These are phyloP conservation scores for Idaea straminata DNA, from an alignment of 2,888 invertebrate species.

Conservation along the genomic window DNA sequence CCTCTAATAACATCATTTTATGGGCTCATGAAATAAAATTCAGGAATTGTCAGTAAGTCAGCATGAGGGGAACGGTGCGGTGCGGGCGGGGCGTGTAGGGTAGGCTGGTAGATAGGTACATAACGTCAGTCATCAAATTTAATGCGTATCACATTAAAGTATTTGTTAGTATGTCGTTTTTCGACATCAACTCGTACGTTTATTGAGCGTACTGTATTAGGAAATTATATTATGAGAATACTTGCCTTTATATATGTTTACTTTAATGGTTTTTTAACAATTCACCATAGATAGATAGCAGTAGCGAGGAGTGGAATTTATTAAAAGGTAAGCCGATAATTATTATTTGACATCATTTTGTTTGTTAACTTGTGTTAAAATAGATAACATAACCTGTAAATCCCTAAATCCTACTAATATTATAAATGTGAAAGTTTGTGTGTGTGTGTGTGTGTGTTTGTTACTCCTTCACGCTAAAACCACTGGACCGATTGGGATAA, in stretches of 20 bases:
- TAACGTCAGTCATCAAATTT: neutral
- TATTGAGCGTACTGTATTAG: neutral
- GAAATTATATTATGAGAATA: neutral
- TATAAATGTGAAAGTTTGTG: too few relatives aligned
- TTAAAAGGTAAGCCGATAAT: too few relatives aligned
- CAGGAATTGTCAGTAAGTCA: slow-evolving; percentile 22
- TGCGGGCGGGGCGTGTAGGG: neutral
- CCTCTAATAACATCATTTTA: slow-evolving; percentile 29
- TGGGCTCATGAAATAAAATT: slow-evolving; percentile 28
- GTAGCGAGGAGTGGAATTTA: too few relatives aligned
- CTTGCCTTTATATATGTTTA: neutral
- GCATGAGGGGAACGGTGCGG: slow-evolving; percentile 2
- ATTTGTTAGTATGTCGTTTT: neutral
- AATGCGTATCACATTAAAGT: neutral
- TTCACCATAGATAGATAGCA: neutral
- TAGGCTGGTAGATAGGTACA: neutral
- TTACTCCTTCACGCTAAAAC: too few relatives aligned
- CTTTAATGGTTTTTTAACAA: neutral
- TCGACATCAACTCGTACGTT: neutral
- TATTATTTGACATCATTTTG: too few relatives aligned
- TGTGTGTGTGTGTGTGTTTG: too few relatives aligned
- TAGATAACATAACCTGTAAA: too few relatives aligned
- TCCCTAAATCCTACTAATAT: too few relatives aligned
- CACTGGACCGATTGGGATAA: too few relatives aligned
- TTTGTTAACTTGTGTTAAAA: too few relatives aligned